Percentiles rank a stretch among this genome's conserved stretches.
Evolutionary conservation across 2,113 vertebrate genomes (phyloP).

Genomic region (Sialia sialis): DNA sequence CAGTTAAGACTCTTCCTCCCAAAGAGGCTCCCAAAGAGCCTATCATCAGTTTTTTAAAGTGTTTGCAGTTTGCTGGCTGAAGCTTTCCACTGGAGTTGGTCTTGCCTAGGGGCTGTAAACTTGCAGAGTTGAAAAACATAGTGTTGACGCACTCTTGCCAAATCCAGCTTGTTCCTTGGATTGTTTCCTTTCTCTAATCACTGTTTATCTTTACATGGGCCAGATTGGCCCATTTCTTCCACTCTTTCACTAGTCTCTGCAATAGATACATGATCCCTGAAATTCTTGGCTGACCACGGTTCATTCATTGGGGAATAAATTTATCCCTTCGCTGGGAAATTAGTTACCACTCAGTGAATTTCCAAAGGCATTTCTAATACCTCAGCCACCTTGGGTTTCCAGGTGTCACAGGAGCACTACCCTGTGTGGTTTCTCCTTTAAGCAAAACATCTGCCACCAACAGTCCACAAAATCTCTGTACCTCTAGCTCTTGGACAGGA

Average conservation of each 20-base stretch:
- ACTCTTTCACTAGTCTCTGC: conserved; percentile 32
- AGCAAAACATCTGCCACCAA: background rate
- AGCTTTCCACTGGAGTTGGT: conserved; percentile 47
- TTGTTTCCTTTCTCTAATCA: conserved; percentile 62
- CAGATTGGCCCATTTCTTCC: conserved; percentile 57
- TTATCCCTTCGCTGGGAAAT: background rate
- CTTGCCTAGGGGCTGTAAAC: conserved; percentile 57
- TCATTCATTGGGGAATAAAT: conserved; percentile 38
- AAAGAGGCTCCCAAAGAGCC: conserved; percentile 35
- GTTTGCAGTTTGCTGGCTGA: conserved; percentile 38
- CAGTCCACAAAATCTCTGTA: background rate
- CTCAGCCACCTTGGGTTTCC: background rate
- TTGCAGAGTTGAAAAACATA: conserved; percentile 56
- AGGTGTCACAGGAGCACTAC: background rate
- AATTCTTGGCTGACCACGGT: conserved; percentile 16
- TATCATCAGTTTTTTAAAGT: conserved; percentile 30
- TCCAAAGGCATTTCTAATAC: background rate
- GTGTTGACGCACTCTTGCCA: conserved; percentile 33
- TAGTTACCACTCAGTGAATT: background rate
- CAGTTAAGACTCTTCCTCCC: conserved; percentile 28
- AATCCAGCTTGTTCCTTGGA: conserved; percentile 65
- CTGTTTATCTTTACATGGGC: conserved; percentile 62
- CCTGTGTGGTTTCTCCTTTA: background rate
- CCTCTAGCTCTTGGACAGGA: background rate
- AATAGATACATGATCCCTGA: conserved; percentile 33